phyloP scores from a whole-genome alignment of 2,113 vertebrate genomes.

The Poeciliopsis prolifica region DNA sequence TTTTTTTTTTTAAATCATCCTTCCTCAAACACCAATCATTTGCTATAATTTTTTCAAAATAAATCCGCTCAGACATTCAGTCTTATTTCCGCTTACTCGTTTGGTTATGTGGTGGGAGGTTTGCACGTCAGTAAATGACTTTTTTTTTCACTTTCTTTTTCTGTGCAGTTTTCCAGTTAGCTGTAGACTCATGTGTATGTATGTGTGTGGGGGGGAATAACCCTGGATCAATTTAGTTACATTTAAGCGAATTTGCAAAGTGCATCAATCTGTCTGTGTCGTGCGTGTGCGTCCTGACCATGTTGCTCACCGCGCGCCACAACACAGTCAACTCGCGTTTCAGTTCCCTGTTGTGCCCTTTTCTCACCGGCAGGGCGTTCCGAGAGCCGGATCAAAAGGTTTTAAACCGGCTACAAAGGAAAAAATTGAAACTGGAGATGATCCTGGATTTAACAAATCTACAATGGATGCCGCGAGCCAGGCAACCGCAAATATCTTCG shows the following conservation, averaged over 20 bases:
- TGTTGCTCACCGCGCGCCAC: constrained; percentile 24
- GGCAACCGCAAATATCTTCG: constrained; percentile 70
- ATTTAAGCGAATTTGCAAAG: background rate
- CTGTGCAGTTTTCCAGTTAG: background rate
- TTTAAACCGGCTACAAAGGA: constrained; percentile 87
- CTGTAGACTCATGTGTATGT: background rate
- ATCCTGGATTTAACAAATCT: constrained; percentile 85
- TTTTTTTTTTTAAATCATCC: too few species aligned
- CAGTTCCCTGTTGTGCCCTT: constrained; percentile 89
- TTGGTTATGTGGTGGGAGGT: constrained; percentile 42
- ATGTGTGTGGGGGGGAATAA: too few species aligned
- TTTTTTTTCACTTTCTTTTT: background rate
- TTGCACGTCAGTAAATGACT: constrained; percentile 38
- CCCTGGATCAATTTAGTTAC: background rate
- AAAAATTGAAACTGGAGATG: constrained; percentile 90
- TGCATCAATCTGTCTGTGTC: background rate
- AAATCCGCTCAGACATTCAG: constrained; percentile 33
- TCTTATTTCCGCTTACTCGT: constrained; percentile 31
- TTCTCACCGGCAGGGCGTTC: constrained; percentile 87
- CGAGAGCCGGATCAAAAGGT: constrained; percentile 92
- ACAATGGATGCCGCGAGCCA: constrained; percentile 81
- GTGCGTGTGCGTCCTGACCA: background rate
- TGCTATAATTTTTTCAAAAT: constrained; percentile 16
- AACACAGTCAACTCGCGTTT: constrained; percentile 81
- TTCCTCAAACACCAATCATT: constrained; percentile 10